These are phyloP conservation scores for Hydrocynus forskahlii DNA, from an alignment of 2,797 vertebrate genomes.

Conservation along the genomic window DNA sequence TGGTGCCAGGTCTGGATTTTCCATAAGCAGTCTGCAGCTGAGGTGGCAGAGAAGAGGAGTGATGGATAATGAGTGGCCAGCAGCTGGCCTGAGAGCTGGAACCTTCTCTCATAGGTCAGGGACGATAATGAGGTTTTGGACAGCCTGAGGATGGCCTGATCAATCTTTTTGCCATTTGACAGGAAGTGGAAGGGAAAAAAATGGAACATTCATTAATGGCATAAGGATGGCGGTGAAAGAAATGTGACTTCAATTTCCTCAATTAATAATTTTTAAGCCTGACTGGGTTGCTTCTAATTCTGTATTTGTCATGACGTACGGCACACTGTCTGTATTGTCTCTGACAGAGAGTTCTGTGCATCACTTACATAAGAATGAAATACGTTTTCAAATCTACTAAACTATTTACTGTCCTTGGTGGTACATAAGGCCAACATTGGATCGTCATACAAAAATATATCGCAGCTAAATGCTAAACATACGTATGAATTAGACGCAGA, in stretches of 20 bases:
- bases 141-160: constrained; percentile 1
- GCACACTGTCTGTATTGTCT: background rate
- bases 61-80: constrained; percentile 40
- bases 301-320: background rate
- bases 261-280: background rate
- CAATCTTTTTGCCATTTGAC: background rate
- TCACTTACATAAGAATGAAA: no score
- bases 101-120: background rate
- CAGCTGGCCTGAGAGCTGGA: constrained; percentile 10
- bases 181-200: background rate
- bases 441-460: background rate
- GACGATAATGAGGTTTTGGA: constrained; percentile 27
- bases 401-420: background rate
- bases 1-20: constrained; percentile 8
- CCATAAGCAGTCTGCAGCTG: background rate
- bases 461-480: background rate
- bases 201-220: background rate
- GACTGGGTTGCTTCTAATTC: background rate
- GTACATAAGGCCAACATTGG: background rate
- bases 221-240: background rate
- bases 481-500: background rate
- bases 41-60: background rate
- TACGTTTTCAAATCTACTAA: no score
- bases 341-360: no score
- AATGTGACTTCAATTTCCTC: background rate